Percentiles rank a stretch among this genome's conserved stretches.
Conservation (phyloP, 2,797 vertebrate species). For the Pteropus rufus region DNA sequence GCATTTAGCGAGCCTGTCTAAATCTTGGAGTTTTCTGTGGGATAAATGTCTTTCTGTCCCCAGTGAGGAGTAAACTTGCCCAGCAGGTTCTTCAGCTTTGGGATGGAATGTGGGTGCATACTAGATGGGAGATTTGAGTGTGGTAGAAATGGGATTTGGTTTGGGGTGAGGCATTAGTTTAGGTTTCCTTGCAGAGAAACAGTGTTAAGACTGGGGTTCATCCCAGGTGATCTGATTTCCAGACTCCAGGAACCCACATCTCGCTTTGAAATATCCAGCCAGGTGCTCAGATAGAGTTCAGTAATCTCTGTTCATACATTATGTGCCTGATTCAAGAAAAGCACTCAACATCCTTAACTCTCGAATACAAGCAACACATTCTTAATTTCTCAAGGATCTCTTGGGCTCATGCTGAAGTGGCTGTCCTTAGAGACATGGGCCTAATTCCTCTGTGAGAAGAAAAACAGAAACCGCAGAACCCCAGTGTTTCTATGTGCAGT, state of each 20-base stretch:
- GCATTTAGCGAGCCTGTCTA: not conserved
- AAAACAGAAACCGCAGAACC: not conserved
- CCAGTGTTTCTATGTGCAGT: not conserved
- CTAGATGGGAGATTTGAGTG: not conserved
- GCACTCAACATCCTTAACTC: not conserved
- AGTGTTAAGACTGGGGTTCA: not conserved
- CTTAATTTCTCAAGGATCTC: not conserved
- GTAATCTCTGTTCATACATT: not conserved
- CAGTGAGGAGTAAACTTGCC: not conserved
- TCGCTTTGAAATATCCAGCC: not conserved
- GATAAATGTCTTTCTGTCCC: not conserved
- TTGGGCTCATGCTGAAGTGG: not conserved
- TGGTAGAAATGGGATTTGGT: not conserved
- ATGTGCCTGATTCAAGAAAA: not conserved
- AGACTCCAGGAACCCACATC: not conserved
- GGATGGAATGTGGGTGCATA: not conserved
- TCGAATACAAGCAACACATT: not conserved
- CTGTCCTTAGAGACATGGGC: not conserved
- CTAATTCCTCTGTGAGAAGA: not conserved
- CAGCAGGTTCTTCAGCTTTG: constrained; percentile 27
- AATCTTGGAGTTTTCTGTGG: not conserved
- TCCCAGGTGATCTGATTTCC: not conserved
- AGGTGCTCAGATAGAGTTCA: not conserved
- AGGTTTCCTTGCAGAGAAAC: not conserved
- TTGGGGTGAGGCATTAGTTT: not conserved